A percentile compares a stretch with the other conserved stretches of the same genome.
These are phyloP conservation scores for Lepidochrysops patricia DNA, from an alignment of 2,888 invertebrate genomes.

Conservation along the genomic window DNA sequence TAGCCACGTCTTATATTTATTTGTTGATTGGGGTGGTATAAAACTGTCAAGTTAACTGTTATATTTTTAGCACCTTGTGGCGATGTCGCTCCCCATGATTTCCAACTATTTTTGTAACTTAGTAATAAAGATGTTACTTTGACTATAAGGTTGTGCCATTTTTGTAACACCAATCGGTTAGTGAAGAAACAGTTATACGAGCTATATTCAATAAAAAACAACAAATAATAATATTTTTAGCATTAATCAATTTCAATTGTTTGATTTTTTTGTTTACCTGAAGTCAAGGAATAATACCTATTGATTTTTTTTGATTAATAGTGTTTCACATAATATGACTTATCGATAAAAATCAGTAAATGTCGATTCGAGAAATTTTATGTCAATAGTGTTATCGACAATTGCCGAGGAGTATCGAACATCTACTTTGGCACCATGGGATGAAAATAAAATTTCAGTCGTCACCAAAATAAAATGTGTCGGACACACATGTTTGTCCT, in stretches of 20 bases:
- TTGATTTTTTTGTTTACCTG: too few species aligned
- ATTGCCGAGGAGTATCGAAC: too few species aligned
- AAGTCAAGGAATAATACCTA: too few species aligned
- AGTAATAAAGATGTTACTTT: background rate
- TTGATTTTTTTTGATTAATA: too few species aligned
- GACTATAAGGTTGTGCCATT: background rate
- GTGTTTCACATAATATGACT: too few species aligned
- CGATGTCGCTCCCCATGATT: constrained; percentile 41
- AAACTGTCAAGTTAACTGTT: constrained; percentile 29
- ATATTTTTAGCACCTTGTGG: constrained; percentile 31
- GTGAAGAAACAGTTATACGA: too few species aligned
- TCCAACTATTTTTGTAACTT: constrained; percentile 33
- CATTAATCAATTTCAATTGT: too few species aligned
- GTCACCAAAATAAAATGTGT: constrained; percentile 20
- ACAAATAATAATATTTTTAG: too few species aligned
- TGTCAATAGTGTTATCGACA: too few species aligned
- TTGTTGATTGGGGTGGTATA: constrained; percentile 16
- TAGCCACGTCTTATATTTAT: constrained; percentile 8
- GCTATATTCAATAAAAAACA: too few species aligned
- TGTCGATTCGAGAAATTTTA: too few species aligned
- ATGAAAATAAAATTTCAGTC: constrained; percentile 6
- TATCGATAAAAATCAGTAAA: too few species aligned
- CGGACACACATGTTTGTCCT: constrained; percentile 45
- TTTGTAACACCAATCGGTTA: background rate
- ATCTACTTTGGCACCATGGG: background rate